Evolutionary conservation across 2,113 vertebrate genomes (phyloP), one percentile per base, ranked within the genome.

Genomic region (Vireo altiloquus): DNA sequence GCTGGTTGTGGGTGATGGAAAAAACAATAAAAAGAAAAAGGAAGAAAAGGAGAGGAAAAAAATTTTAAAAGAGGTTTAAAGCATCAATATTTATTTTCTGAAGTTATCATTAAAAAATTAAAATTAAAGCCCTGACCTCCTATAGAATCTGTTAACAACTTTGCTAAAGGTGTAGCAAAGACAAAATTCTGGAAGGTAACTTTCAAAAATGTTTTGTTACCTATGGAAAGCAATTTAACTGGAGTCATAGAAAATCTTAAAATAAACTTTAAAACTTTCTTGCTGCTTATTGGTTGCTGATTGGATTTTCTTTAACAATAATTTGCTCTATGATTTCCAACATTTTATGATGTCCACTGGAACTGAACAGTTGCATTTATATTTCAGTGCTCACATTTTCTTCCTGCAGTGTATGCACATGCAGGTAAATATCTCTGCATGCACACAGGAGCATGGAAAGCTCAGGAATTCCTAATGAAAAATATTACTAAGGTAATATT

Each of bases 391-490:
- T 57, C 63, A 27, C 4, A 4, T 35, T 84, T 75, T 70, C 31
- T 59, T 70, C 50, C 52, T 37, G 30, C 30, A 56, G 27, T 9
- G n/a, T 35, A 22, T 40, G 14, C 44, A 14, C 7, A 0, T 40
- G 37, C 33, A 23, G 33, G 49, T 39, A n/a, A 44, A 2, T 2
- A 53, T 15, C 22, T 80, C 42, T 49, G 17, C 17, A 56, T 0
- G 0, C 40, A 70, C n/a, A 28, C 0, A 0, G 30, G n/a, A 86
- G 42, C 54, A 31, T 5, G n/a, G 72, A 63, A 74, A 83, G 33
- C 63, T 84, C 31, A 27, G 85, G 61, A 93, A 42, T 42, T 74
- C 39, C 50, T 70, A 47, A 33, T 31, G 77, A 86, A 89, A 94
- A 78, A 47, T 37, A 82, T 13, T 69, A 52, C n/a, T n/a, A 68